phyloP scores from a whole-genome alignment of 1,140 invertebrate genomes.

The Littorina saxatilis region DNA sequence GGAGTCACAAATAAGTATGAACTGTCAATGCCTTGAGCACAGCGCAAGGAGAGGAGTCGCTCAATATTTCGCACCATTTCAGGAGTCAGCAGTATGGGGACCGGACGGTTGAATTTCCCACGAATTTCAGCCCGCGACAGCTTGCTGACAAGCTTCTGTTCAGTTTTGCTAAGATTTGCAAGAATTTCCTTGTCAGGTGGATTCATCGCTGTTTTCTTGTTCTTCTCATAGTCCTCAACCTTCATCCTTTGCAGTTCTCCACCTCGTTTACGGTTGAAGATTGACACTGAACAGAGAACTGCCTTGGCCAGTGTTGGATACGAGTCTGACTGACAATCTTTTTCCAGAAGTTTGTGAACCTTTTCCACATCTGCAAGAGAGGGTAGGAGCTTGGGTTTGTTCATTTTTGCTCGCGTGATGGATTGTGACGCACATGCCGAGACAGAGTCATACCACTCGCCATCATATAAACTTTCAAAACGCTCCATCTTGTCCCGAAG shows the following conservation, averaged over 20 bases:
- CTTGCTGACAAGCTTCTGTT: not conserved
- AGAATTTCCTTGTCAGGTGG: not conserved
- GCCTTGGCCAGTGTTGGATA: not conserved
- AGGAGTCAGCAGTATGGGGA: no score
- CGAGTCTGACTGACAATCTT: not conserved
- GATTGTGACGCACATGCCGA: no score
- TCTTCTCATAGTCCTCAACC: not conserved
- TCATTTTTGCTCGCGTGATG: no score
- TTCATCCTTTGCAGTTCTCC: constrained; percentile 3
- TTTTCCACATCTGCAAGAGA: no score
- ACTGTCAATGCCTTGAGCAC: no score
- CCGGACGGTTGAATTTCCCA: no score
- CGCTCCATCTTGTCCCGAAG: not conserved
- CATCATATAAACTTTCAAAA: not conserved
- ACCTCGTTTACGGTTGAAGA: constrained; percentile 6
- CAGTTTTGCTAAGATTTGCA: not conserved
- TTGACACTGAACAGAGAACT: not conserved
- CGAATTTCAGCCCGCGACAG: not conserved
- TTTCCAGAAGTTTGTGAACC: not conserved
- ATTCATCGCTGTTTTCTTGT: not conserved
- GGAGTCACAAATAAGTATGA: no score
- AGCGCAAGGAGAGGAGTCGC: no score
- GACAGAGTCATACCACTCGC: no score
- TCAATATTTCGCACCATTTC: no score
- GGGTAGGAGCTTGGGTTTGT: constrained; percentile 1